Percentiles rank a stretch among this genome's conserved stretches.
Evolutionary conservation across 2,797 vertebrate species (phyloP).

Genomic region (Varecia variegata): DNA sequence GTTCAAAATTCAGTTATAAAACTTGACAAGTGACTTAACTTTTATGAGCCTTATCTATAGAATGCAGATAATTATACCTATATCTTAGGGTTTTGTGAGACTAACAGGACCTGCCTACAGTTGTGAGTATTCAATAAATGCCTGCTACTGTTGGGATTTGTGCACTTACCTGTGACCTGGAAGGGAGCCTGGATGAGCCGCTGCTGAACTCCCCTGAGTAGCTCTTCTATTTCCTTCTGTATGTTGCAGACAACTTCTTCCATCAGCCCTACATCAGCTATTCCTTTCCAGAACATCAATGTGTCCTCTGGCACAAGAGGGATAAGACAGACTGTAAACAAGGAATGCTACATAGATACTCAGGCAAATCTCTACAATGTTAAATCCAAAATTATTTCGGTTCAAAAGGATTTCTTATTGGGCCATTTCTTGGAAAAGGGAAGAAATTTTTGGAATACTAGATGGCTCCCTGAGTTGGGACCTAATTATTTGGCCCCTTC

Average conservation of each 20-base stretch:
- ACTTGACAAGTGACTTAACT: background rate
- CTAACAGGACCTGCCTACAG: background rate
- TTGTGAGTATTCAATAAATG: background rate
- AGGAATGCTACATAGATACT: background rate
- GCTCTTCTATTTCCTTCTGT: slow-evolving; percentile 92
- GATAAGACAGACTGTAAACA: slow-evolving; percentile 51
- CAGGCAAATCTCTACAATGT: background rate
- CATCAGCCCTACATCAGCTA: slow-evolving; percentile 96
- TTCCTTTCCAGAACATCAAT: slow-evolving; percentile 98
- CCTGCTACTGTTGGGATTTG: background rate
- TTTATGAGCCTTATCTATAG: slow-evolving; percentile 15
- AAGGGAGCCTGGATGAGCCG: slow-evolving; percentile 88
- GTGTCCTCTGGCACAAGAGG: slow-evolving; percentile 90
- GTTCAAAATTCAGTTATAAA: slow-evolving; percentile 3
- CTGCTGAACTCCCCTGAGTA: slow-evolving; percentile 92
- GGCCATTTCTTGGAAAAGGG: background rate
- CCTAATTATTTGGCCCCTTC: background rate
- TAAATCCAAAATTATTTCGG: slow-evolving; percentile 26
- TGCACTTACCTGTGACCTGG: slow-evolving; percentile 90
- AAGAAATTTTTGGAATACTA: background rate
- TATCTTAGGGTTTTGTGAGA: background rate
- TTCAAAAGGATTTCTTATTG: slow-evolving; percentile 4
- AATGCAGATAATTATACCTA: background rate
- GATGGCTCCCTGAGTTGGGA: background rate
- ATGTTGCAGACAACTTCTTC: slow-evolving; percentile 96